Percentiles rank a stretch among this genome's conserved stretches.
These are phyloP conservation scores for Amblyjoppa fuscipennis DNA, from an alignment of 2,888 invertebrate species.

Conservation along the genomic window DNA sequence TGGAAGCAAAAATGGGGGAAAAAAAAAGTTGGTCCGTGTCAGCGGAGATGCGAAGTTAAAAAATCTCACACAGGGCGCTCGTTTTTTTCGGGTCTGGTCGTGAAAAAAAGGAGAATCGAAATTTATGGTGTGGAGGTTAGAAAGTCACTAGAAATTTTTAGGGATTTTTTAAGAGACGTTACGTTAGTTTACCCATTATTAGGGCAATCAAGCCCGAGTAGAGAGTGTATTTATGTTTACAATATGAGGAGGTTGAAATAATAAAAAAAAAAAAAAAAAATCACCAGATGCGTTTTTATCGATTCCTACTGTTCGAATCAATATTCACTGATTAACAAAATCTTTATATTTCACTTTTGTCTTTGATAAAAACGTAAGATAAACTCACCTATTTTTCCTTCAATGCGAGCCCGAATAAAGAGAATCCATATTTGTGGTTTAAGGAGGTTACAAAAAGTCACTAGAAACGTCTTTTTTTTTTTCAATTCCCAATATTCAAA, in stretches of 20 bases:
- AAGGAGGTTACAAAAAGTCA: conserved; percentile 17
- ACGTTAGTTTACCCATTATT: not conserved
- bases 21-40: not conserved
- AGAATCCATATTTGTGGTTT: conserved; percentile 26
- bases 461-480: conserved; percentile 9
- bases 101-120: not conserved
- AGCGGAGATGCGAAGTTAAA: not conserved
- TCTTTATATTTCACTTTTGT: not conserved
- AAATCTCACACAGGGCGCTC: not conserved
- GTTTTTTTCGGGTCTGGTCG: not conserved
- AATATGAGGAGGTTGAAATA: too few relatives aligned
- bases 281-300: not conserved
- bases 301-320: not conserved
- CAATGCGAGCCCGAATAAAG: conserved; percentile 25
- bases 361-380: conserved; percentile 20
- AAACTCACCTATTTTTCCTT: conserved; percentile 24
- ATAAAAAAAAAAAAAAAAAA: not conserved
- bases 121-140: not conserved
- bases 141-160: not conserved
- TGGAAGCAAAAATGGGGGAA: not conserved
- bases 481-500: conserved; percentile 11
- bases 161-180: not conserved
- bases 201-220: too few relatives aligned
- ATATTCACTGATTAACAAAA: not conserved
- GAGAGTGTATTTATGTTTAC: too few relatives aligned